phyloP scores from a whole-genome alignment of 2,113 vertebrate species.

The Chlamydotis undulata region DNA sequence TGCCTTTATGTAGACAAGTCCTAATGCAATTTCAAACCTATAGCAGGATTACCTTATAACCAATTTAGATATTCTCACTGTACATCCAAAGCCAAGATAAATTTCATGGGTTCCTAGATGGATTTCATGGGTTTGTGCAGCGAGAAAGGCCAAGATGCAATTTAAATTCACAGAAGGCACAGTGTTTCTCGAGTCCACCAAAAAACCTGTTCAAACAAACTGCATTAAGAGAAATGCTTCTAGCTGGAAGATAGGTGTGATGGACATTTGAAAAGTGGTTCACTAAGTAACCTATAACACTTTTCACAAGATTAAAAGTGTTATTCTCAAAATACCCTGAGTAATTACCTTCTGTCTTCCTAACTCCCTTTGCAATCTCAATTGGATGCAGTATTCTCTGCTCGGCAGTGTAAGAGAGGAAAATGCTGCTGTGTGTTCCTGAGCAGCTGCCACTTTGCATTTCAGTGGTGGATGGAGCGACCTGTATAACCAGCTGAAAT shows the following conservation, averaged over 20 bases:
- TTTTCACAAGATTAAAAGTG: slow-evolving; percentile 11
- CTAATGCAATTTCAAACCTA: slow-evolving; percentile 1
- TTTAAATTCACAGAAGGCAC: not conserved
- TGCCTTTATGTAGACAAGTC: not conserved
- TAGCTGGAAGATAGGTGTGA: not conserved
- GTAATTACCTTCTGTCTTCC: not conserved
- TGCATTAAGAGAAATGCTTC: not conserved
- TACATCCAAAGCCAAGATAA: not conserved
- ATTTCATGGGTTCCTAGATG: not conserved
- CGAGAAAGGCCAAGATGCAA: not conserved
- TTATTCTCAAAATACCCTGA: not conserved
- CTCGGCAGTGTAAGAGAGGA: not conserved
- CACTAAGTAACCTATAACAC: not conserved
- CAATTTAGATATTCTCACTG: not conserved
- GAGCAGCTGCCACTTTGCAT: not conserved
- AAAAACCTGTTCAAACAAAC: not conserved
- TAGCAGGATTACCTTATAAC: not conserved
- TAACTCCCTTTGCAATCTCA: not conserved
- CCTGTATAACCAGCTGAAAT: not conserved
- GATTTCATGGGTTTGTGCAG: not conserved
- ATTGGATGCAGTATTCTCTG: not conserved
- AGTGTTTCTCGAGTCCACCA: not conserved
- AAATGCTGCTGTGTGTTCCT: not conserved
- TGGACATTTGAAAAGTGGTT: not conserved
- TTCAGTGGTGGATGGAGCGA: not conserved